phyloP scores from a whole-genome alignment of 2,113 vertebrate species.

The Pandion haliaetus region DNA sequence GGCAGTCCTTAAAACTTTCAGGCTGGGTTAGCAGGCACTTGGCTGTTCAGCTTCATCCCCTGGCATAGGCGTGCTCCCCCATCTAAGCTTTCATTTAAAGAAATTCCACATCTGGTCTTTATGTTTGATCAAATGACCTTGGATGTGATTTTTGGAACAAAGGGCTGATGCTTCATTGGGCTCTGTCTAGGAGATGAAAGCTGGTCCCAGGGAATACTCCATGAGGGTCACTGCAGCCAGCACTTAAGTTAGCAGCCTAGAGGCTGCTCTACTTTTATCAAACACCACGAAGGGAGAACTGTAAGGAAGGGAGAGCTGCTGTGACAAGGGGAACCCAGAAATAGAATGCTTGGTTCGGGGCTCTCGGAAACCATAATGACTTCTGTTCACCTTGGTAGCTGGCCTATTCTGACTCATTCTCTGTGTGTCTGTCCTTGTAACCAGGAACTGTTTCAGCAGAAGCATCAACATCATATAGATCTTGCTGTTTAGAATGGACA shows the following conservation, averaged over 20 bases:
- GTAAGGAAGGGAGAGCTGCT: background rate
- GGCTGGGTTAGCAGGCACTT: background rate
- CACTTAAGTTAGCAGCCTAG: background rate
- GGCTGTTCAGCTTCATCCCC: background rate
- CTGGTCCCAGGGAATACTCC: background rate
- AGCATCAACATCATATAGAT: fast-evolving
- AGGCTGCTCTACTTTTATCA: background rate
- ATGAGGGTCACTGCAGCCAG: background rate
- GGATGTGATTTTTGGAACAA: background rate
- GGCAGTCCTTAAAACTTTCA: background rate
- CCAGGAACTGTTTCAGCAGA: background rate
- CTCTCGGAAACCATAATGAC: background rate
- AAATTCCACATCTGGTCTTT: background rate
- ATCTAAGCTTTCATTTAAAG: background rate
- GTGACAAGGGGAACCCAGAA: background rate
- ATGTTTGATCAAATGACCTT: background rate
- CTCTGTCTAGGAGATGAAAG: background rate
- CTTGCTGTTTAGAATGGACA: background rate
- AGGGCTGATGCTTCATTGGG: background rate
- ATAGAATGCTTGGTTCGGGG: background rate
- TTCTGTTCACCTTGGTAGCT: background rate
- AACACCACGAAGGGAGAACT: background rate
- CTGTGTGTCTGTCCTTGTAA: background rate
- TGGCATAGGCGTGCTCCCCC: fast-evolving
- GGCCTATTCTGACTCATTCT: background rate